A percentile compares a stretch with the other conserved stretches of the same genome.
Evolutionary conservation across 2,888 invertebrate species (phyloP).

Genomic region (Tetranychus piercei): DNA sequence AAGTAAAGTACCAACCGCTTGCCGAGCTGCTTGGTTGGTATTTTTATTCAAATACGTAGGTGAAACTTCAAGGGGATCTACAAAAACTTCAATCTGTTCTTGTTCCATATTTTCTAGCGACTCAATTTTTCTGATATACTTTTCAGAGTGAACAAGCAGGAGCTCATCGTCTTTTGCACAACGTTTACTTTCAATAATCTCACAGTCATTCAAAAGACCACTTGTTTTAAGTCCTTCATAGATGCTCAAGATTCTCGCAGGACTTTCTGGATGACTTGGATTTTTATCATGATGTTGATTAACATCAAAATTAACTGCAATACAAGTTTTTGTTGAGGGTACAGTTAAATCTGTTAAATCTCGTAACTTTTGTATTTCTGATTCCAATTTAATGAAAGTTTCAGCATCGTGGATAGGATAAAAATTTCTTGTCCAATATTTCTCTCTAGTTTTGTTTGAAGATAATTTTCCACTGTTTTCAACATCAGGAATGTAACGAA

Average conservation of each 20-base stretch:
- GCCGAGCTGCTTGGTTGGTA: conserved; percentile 43
- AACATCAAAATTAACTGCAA: conserved; percentile 60
- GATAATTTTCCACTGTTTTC: conserved; percentile 29
- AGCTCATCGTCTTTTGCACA: conserved; percentile 47
- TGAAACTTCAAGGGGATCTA: conserved; percentile 36
- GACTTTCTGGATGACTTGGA: conserved; percentile 52
- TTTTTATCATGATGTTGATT: conserved; percentile 40
- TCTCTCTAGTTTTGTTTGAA: conserved; percentile 37
- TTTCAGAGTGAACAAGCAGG: conserved; percentile 42
- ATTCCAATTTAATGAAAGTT: conserved; percentile 36
- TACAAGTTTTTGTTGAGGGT: conserved; percentile 44
- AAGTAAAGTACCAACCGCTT: conserved; percentile 57
- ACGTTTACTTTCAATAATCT: conserved; percentile 33
- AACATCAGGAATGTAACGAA: conserved; percentile 18
- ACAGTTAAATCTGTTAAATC: conserved; percentile 30
- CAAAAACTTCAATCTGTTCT: conserved; percentile 26
- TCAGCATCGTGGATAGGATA: conserved; percentile 46
- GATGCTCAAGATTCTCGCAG: conserved; percentile 52
- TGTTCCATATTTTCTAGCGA: background rate
- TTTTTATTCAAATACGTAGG: conserved; percentile 46
- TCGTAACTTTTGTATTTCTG: conserved; percentile 43
- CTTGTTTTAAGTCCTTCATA: conserved; percentile 50
- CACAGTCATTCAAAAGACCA: conserved; percentile 47
- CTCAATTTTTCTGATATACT: conserved; percentile 39
- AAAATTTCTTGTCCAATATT: conserved; percentile 51